Evolutionary conservation across 1,140 invertebrate genomes (phyloP), one percentile per base, ranked within the genome.

Genomic region (Sitodiplosis mosellana): DNA sequence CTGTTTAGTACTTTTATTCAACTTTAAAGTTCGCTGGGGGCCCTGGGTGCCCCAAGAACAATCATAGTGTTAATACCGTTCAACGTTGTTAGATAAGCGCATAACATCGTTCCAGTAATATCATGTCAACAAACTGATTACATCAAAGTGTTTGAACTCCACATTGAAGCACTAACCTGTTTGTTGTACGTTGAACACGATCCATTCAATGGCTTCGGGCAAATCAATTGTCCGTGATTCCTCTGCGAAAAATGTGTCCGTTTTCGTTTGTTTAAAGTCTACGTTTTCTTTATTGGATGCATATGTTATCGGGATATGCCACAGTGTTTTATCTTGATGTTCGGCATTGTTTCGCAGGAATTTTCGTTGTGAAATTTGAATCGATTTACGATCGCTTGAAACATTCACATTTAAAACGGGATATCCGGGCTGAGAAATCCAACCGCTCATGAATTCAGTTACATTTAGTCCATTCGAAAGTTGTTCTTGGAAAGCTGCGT

Each of bases 401-500:
- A 67, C 60, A 46, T 70, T 56, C 2, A 72, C 66, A 17, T 58
- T 59, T 4, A 83, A 69, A 5, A 87, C 70, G 0, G 87, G 86
- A 55, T 78, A 82, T 22, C 85, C 85, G 41, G 78, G 65, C 56
- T 85, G 75, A 15, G 75, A 67, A 0, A 81, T 81, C 79, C 83
- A 90, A 27, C 71, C 75, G 1, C 78, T 69, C 64, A 84, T 76
- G 4, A 81, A 64, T 0, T 51, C 57, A 20, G 69, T 64, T 0
- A 78, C 58, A 5, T 63, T 54, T 15, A 58, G 56, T 0, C 61
- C 56, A 33, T 65, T 67, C 1, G 41, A 49, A 36, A 65, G 53
- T 1, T 60, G 53, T 54, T 72, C 54, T 47, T 75, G 73, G 47
- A 88, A 55, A 20, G 71, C 69, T 14, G 54, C 40, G 74, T 77